Conservation (phyloP, 35 echinoderm and acorn worm genomes). For the Patiria miniata region DNA sequence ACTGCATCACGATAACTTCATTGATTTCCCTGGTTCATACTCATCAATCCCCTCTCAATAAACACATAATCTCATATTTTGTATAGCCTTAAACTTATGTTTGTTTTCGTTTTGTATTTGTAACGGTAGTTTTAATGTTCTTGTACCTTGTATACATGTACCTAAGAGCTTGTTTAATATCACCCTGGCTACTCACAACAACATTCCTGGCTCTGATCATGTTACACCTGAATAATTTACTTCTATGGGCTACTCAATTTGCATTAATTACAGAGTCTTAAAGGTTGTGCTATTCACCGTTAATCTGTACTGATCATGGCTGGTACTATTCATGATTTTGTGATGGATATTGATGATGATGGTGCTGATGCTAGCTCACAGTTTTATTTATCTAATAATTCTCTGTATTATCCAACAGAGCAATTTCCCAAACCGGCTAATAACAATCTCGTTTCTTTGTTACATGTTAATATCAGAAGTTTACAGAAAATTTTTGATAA, state of each 20-base stretch:
- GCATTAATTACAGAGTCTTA: neutral
- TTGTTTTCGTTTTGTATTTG: neutral
- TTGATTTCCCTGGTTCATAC: neutral
- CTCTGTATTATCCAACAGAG: too few relatives aligned
- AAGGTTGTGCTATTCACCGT: neutral
- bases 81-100: neutral
- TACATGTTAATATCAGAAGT: neutral
- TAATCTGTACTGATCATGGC: neutral
- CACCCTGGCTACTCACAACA: neutral
- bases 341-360: constrained; percentile 1
- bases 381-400: neutral
- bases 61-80: neutral
- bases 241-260: neutral
- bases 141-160: constrained; percentile 1
- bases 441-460: neutral
- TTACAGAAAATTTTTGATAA: neutral
- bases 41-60: constrained; percentile 1
- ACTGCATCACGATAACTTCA: neutral
- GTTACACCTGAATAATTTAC: neutral
- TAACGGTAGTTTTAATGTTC: neutral
- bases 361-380: neutral
- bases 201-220: neutral
- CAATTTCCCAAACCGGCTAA: neutral
- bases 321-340: neutral
- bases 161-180: neutral